phyloP scores from a whole-genome alignment of 2,888 invertebrate species.

The Cremastinae sp. region DNA sequence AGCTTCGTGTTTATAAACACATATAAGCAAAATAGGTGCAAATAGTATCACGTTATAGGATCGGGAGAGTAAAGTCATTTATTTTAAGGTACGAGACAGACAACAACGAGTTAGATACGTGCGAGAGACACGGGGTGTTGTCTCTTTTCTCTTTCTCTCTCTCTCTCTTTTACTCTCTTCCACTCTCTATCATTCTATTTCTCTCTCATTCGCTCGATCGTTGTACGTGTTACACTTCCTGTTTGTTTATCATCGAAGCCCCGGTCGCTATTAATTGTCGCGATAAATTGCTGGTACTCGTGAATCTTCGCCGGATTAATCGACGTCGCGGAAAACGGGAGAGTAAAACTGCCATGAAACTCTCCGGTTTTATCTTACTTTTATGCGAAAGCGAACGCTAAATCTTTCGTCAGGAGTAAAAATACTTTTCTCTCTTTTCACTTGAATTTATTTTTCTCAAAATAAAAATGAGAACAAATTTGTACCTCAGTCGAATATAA shows the following conservation, averaged over 20 bases:
- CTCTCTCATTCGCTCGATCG: constrained; percentile 1
- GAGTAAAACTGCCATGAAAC: constrained; percentile 6
- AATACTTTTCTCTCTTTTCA: too few relatives aligned
- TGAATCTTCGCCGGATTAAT: constrained; percentile 65
- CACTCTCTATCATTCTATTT: not conserved
- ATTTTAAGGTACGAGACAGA: constrained; percentile 49
- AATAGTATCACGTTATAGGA: constrained; percentile 35
- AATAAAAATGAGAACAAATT: not conserved
- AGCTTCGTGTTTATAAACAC: not conserved
- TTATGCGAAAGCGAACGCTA: too few relatives aligned
- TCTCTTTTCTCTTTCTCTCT: constrained; percentile 30
- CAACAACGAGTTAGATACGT: constrained; percentile 43
- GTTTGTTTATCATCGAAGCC: constrained; percentile 70
- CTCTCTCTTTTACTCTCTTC: constrained; percentile 11
- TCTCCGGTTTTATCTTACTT: not conserved
- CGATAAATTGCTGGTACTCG: constrained; percentile 68
- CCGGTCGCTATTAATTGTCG: constrained; percentile 70
- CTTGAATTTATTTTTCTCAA: too few relatives aligned
- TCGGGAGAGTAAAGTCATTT: constrained; percentile 43
- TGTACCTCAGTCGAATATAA: not conserved
- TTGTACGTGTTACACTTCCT: constrained; percentile 61
- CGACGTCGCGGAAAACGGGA: constrained; percentile 45
- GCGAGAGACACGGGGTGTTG: constrained; percentile 51
- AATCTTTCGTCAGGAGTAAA: too few relatives aligned
- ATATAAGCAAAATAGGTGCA: constrained; percentile 40